Evolutionary conservation across 1,140 invertebrate species (phyloP).

Genomic region (Pachypeltis micranthus): DNA sequence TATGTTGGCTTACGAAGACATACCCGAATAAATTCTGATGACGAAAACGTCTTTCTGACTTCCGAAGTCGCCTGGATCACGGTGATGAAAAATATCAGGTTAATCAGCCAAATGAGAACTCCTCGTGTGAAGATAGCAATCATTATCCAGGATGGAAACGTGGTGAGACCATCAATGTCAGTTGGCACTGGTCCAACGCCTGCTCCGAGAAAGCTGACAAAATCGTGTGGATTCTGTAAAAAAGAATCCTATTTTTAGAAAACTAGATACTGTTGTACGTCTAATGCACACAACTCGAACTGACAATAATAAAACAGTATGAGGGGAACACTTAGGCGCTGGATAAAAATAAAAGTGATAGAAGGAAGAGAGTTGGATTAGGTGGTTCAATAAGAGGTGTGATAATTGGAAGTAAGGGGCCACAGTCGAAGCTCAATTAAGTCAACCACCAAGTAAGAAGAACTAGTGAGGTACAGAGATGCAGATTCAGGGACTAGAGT

Average conservation of each 20-base stretch:
- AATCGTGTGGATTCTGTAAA: background rate
- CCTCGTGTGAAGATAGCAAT: background rate
- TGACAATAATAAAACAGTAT: background rate
- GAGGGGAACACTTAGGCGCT: background rate
- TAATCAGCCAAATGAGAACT: constrained; percentile 14
- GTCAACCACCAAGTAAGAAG: too few relatives aligned
- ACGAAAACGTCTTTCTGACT: background rate
- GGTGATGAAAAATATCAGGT: background rate
- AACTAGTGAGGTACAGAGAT: too few relatives aligned
- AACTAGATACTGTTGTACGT: background rate
- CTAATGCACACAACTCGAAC: background rate
- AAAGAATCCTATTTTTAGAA: background rate
- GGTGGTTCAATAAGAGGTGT: background rate
- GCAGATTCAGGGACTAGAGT: too few relatives aligned
- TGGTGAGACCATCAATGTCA: constrained; percentile 12
- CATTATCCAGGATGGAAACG: constrained; percentile 6
- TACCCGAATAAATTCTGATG: background rate
- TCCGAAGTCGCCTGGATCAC: constrained; percentile 11
- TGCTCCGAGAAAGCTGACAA: background rate
- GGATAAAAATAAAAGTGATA: background rate
- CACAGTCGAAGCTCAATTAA: too few relatives aligned
- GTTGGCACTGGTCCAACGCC: background rate
- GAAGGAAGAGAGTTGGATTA: background rate
- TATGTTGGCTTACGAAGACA: too few relatives aligned
- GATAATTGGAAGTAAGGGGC: background rate